Conservation (phyloP, 2,113 vertebrate genomes). For the Anser brachyrhynchus region DNA sequence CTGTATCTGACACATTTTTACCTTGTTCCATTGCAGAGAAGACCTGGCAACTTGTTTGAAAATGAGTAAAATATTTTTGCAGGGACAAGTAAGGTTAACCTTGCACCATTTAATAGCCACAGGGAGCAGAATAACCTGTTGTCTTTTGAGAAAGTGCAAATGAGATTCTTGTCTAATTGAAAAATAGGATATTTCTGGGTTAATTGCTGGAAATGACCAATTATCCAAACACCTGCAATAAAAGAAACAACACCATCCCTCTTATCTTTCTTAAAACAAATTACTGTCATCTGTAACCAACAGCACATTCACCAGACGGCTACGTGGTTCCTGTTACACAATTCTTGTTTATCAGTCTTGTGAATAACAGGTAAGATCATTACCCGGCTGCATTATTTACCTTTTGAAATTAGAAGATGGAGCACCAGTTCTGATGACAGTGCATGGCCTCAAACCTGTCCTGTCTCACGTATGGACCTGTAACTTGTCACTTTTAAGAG, state of each 20-base stretch:
- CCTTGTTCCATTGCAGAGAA: neutral
- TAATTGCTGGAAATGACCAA: constrained; percentile 63
- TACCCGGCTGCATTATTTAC: neutral
- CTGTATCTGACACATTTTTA: neutral
- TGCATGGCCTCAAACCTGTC: neutral
- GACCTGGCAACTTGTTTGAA: constrained; percentile 10
- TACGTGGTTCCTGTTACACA: neutral
- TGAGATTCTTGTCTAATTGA: constrained; percentile 59
- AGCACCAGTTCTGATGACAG: neutral
- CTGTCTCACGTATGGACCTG: neutral
- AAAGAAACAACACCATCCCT: neutral
- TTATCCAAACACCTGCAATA: constrained; percentile 41
- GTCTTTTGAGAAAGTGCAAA: constrained; percentile 27
- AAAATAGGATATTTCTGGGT: constrained; percentile 50
- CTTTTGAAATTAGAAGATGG: constrained; percentile 3
- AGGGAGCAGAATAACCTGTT: constrained; percentile 55
- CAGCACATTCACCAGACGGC: neutral
- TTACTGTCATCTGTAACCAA: constrained; percentile 5
- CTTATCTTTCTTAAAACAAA: constrained; percentile 42
- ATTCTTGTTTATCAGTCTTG: neutral
- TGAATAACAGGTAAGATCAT: neutral
- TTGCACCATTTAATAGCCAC: constrained; percentile 27
- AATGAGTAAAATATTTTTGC: constrained; percentile 15
- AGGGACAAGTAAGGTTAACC: constrained; percentile 33
- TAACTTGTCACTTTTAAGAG: neutral